These are phyloP conservation scores for Ursus arctos DNA, from an alignment of 2,113 vertebrate species.

Conservation along the genomic window DNA sequence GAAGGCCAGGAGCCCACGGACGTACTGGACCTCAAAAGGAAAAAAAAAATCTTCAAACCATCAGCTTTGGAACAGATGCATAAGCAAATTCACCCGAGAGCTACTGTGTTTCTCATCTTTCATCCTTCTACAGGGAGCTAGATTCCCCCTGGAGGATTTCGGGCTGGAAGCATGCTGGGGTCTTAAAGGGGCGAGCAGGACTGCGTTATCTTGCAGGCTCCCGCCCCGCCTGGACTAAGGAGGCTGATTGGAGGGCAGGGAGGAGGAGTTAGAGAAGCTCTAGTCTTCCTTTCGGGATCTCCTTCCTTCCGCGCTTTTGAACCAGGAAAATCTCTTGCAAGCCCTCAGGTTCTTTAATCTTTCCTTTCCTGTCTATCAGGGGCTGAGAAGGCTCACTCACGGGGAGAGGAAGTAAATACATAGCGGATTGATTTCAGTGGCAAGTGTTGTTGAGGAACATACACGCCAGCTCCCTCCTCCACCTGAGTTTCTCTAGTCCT, in stretches of 20 bases:
- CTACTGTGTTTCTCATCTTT: slow-evolving; percentile 74
- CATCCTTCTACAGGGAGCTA: background rate
- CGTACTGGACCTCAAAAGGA: slow-evolving; percentile 57
- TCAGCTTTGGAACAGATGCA: slow-evolving; percentile 71
- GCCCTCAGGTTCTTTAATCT: background rate
- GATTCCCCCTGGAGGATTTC: background rate
- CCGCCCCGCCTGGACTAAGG: background rate
- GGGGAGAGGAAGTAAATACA: background rate
- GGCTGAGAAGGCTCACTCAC: background rate
- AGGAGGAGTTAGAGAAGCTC: background rate
- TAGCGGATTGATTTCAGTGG: background rate
- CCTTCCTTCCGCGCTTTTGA: background rate
- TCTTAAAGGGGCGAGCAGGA: background rate
- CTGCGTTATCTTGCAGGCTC: background rate
- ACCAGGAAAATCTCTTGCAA: background rate
- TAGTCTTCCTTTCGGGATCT: background rate
- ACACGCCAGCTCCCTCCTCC: accelerated
- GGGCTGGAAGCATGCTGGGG: background rate
- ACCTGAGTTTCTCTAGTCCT: background rate
- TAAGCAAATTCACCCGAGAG: slow-evolving; percentile 67
- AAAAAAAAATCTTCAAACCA: slow-evolving; percentile 74
- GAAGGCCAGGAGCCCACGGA: slow-evolving; percentile 66
- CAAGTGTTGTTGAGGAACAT: background rate
- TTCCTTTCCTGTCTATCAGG: background rate
- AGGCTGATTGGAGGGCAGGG: too few relatives aligned